These are phyloP conservation scores for Xestia xanthographa DNA, from an alignment of 2,888 invertebrate species.

Conservation along the genomic window DNA sequence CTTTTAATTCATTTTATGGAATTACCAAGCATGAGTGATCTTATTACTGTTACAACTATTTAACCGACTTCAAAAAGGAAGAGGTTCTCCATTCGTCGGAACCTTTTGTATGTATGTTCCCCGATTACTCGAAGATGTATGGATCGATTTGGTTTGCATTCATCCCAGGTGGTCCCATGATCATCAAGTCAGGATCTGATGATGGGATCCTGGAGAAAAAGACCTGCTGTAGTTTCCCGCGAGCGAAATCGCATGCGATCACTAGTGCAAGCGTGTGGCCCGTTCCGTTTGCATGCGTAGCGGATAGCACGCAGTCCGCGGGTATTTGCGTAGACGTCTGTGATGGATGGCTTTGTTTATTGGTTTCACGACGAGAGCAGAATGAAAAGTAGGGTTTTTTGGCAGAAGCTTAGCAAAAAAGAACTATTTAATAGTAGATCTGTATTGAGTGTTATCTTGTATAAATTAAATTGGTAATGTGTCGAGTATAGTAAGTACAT, in stretches of 20 bases:
- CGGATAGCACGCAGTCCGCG: conserved; percentile 11
- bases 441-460: not conserved
- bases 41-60: not conserved
- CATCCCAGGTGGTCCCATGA: no score
- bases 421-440: not conserved
- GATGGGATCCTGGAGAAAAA: no score
- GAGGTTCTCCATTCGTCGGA: no score
- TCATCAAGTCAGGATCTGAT: no score
- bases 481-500: not conserved
- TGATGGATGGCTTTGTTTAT: conserved; percentile 61
- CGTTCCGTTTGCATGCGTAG: conserved; percentile 14
- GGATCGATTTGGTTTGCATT: no score
- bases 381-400: conserved; percentile 10
- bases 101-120: no score
- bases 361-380: conserved; percentile 31
- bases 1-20: not conserved
- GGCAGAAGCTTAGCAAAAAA: not conserved
- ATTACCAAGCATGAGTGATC: not conserved
- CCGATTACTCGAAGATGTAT: no score
- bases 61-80: no score
- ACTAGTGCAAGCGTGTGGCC: not conserved
- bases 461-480: not conserved
- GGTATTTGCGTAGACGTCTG: conserved; percentile 7
- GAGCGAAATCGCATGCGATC: not conserved
- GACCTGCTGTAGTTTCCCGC: no score